Percentiles rank a stretch among this genome's conserved stretches.
Evolutionary conservation across 2,888 invertebrate species (phyloP).

Genomic region (Heliconius hortense): DNA sequence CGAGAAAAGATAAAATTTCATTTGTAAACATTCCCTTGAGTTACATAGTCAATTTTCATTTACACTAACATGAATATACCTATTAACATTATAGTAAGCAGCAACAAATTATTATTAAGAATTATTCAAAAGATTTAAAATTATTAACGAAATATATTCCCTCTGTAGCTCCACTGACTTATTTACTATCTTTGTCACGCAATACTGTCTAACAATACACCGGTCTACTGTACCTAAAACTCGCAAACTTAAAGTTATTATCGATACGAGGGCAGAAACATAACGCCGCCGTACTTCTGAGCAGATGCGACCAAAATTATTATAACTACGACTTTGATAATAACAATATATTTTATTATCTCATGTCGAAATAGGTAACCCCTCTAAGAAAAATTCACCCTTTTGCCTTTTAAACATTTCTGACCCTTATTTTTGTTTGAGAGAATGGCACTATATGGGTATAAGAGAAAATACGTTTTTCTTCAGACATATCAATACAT

Average conservation of each 20-base stretch:
- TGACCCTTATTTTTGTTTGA: constrained; percentile 14
- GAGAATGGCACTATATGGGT: neutral
- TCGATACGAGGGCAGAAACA: constrained; percentile 47
- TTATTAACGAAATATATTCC: neutral
- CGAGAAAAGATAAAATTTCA: neutral
- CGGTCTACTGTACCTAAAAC: constrained; percentile 35
- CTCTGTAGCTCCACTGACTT: constrained; percentile 12
- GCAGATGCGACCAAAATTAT: constrained; percentile 49
- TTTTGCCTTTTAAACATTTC: constrained; percentile 1
- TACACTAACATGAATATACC: too few species aligned
- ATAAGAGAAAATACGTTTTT: neutral
- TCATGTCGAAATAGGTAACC: constrained; percentile 31
- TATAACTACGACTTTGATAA: constrained; percentile 46
- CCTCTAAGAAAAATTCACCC: constrained; percentile 12
- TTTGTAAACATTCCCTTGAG: neutral
- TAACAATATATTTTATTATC: constrained; percentile 49
- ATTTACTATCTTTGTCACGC: constrained; percentile 36
- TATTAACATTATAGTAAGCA: too few species aligned
- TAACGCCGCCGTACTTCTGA: constrained; percentile 42
- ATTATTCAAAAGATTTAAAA: neutral
- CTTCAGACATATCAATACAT: neutral
- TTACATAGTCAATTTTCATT: too few species aligned
- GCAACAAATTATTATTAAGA: neutral
- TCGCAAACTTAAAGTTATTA: constrained; percentile 47
- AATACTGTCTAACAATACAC: constrained; percentile 37